phyloP scores from a whole-genome alignment of 2,888 invertebrate genomes.

The Cataglyphis altisquamis region DNA sequence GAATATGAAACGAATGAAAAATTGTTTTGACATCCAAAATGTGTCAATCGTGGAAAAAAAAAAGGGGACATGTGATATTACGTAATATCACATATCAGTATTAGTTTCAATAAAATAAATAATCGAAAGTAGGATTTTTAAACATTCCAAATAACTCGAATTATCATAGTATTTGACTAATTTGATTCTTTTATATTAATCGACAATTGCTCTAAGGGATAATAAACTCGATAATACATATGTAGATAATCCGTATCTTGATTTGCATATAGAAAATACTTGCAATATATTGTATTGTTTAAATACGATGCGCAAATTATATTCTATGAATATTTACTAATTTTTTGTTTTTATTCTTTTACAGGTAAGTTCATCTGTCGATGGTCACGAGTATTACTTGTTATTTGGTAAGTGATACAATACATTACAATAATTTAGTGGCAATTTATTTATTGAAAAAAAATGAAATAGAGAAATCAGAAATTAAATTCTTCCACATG shows the following conservation, averaged over 20 bases:
- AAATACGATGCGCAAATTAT: neutral
- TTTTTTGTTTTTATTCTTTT: conserved; percentile 6
- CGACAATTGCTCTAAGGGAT: neutral
- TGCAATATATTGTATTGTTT: neutral
- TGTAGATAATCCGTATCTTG: neutral
- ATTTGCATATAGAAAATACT: neutral
- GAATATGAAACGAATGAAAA: neutral
- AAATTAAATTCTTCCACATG: neutral
- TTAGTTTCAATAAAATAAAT: neutral
- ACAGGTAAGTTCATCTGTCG: conserved; percentile 28
- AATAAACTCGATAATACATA: neutral
- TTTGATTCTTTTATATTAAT: neutral
- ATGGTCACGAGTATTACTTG: neutral
- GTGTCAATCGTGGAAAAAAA: neutral
- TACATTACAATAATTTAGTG: neutral
- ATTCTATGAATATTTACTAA: neutral
- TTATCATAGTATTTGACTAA: neutral
- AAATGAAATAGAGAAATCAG: neutral
- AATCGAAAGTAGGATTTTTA: neutral
- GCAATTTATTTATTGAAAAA: neutral
- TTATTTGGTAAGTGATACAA: conserved; percentile 17
- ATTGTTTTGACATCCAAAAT: neutral
- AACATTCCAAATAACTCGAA: neutral
- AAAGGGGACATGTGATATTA: neutral
- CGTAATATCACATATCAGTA: neutral